A percentile compares a stretch with the other conserved stretches of the same genome.
Evolutionary conservation across 2,888 invertebrate genomes (phyloP).

Genomic region (Monochamus alternatus): DNA sequence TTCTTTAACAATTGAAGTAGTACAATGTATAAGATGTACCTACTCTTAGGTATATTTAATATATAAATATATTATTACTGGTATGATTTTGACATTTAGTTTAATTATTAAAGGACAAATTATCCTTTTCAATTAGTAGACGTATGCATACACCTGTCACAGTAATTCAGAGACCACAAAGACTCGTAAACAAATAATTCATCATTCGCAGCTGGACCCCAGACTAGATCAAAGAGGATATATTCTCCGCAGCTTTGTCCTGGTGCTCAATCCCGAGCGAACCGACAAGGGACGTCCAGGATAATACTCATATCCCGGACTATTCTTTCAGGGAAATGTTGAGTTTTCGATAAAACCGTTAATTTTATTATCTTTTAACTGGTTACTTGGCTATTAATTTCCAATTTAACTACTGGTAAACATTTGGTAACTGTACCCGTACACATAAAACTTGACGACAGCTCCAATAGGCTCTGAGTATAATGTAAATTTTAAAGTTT

Average conservation of each 20-base stretch:
- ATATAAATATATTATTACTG: neutral
- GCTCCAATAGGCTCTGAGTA: neutral
- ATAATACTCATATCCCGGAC: conserved; percentile 32
- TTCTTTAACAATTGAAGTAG: neutral
- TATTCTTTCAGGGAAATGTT: conserved; percentile 33
- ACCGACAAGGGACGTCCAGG: conserved; percentile 30
- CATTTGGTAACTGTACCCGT: neutral
- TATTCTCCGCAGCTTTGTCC: conserved; percentile 10
- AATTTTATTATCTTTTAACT: neutral
- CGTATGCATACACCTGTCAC: neutral
- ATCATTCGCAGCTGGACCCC: conserved; percentile 23
- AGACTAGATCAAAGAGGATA: conserved; percentile 27
- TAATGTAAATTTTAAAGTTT: neutral
- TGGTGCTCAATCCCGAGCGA: conserved; percentile 19
- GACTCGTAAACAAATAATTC: conserved; percentile 25
- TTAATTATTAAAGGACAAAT: neutral
- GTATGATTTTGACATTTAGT: neutral
- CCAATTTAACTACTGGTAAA: no score
- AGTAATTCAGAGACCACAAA: neutral
- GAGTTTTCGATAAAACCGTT: conserved; percentile 28
- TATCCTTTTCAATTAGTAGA: conserved; percentile 13
- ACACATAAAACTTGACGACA: neutral
- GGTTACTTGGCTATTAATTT: no score
- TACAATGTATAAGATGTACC: neutral
- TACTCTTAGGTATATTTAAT: no score